Base-by-base conservation (phyloP, 1,140 invertebrate species). In the Heliconius hermathena region DNA sequence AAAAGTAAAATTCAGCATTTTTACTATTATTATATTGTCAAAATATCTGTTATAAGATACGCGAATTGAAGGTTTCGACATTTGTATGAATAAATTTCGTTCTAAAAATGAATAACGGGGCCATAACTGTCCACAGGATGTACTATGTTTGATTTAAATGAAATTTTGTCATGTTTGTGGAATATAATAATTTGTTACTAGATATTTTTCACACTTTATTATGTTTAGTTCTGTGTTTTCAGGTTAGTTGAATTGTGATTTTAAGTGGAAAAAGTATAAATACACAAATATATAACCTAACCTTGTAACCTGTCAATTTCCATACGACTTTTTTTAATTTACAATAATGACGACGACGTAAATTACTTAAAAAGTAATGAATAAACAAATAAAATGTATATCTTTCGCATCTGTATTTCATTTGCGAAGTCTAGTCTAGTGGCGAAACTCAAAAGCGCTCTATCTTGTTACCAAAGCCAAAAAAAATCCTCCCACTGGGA, bases 11-110 rank as follows among this genome's bases (percentile, higher is more conserved):
- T 46, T 46, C 13, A 46, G 41, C 13, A 46, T 3, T 57, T 22
- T 57, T 66, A 13, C 8, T 66, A 66, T 66, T 66, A 57, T 66
- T 66, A 66, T 66, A 66, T 66, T 66, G 60, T 66, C 13, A 66
- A 66, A 66, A 29, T 66, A 18, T 29, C 11, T 22, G 26, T 66
- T 66, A 66, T 66, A 66, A 66, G 60, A 66, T 66, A 66, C 57
- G 57, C n/a, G 22, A 60, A 60, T 66, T 66, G 60, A 66, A 66
- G 60, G 60, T 66, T 66, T 66, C 26, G 60, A 66, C 60, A 66
- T 66, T 66, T 66, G 60, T 66, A 66, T 66, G 60, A 66, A 66
- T 66, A 66, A 66, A 66, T 66, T 66, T 66, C 60, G 60, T 66
- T 66, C 60, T 66, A 66, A 66, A 66, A 66, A 66, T 66, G 60